Percentiles rank a stretch among this genome's conserved stretches.
phyloP scores from a whole-genome alignment of 1,140 invertebrate species.

The Polyergus mexicanus region DNA sequence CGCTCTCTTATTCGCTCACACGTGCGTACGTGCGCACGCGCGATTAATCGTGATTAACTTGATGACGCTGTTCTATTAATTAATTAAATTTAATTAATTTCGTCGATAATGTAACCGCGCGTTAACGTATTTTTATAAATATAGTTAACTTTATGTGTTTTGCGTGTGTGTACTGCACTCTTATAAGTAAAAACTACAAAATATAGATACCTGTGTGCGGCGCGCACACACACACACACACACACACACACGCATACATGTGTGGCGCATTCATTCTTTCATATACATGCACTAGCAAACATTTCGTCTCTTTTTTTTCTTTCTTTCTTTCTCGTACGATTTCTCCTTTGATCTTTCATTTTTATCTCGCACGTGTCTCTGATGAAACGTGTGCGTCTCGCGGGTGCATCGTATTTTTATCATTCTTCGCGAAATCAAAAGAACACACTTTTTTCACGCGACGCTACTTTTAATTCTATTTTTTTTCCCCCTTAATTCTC shows the following conservation, averaged over 20 bases:
- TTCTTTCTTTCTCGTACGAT: not conserved
- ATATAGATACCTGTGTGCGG: conserved; percentile 78
- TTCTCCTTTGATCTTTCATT: not conserved
- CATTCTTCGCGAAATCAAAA: conserved; percentile 11
- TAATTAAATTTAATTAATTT: conserved; percentile 74
- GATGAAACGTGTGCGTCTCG: not conserved
- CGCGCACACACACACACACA: not conserved
- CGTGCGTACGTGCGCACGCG: conserved; percentile 23
- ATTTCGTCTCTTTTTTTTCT: not conserved
- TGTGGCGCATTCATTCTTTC: not conserved
- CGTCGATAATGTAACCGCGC: conserved; percentile 71
- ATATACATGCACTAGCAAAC: not conserved
- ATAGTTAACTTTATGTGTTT: conserved; percentile 83
- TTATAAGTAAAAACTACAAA: conserved; percentile 84
- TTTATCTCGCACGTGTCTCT: not conserved
- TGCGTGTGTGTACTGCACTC: conserved; percentile 67
- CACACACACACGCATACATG: not conserved
- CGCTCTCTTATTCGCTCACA: not conserved
- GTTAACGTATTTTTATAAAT: conserved; percentile 85
- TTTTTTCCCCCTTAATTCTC: conserved; percentile 1
- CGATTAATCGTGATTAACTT: conserved; percentile 34
- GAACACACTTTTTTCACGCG: not conserved
- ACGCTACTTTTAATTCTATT: conserved; percentile 9
- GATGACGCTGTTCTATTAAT: conserved; percentile 58
- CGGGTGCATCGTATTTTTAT: not conserved